Evolutionary conservation across 2,113 vertebrate species (phyloP), one percentile per base, ranked within the genome.

Genomic region (Corythoichthys intestinalis): DNA sequence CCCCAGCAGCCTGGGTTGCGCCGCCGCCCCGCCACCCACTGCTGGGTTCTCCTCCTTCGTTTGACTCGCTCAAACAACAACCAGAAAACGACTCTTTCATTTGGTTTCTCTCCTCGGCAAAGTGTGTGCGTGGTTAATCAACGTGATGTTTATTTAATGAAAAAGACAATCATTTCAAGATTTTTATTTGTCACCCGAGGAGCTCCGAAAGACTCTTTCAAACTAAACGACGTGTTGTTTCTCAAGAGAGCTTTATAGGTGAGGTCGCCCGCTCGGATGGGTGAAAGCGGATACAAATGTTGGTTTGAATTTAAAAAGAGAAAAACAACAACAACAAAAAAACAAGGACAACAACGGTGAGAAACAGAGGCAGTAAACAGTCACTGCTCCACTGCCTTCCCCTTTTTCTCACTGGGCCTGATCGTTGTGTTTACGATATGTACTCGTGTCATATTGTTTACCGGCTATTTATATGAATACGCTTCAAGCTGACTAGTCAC

Each of bases 31-130:
- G 88, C 91, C 95, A 1, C 97, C 97, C 6, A 93, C 96, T 60
- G 94, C 97, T 1, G 97, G 96, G 14, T 98, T 99, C 81, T 99
- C 97, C 69, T 99, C 97, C 34, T 99, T 99, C 20, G 97, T 99
- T 92, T 99, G 95, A 98, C 88, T 70, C 87, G 75, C 14, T 47
- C 38, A 60, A 83, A 75, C 74, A 71, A 74, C 72, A 81, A 78
- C 85, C 70, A 74, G 84, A 84, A 80, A 79, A 75, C 35, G 72
- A 89, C 75, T 82, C 70, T 75, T 82, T 75, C 48, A 69, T 83
- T 84, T 81, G 67, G 69, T 87, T 81, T 68, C 82, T 75, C 84
- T 83, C 83, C 77, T 84, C 70, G 79, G 81, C 89, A 74, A 88
- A 86, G 81, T 82, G 78, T 74, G 77, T 81, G 80, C 67, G 76